These are phyloP conservation scores for Listrodromus nycthemerus DNA, from an alignment of 2,888 invertebrate species.

Conservation along the genomic window DNA sequence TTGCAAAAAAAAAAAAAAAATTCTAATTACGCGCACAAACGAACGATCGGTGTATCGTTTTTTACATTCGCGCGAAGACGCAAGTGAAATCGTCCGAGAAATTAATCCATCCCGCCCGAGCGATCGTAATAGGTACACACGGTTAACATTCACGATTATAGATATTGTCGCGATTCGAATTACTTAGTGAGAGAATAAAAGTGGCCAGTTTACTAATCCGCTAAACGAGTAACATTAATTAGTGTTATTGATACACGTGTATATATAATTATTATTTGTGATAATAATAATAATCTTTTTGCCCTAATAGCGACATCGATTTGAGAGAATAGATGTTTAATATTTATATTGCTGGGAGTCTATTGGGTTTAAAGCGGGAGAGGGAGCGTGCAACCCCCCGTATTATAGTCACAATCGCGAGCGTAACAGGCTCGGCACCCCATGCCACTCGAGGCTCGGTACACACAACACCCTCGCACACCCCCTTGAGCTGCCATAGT, in stretches of 20 bases:
- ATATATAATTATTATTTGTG: slow-evolving; percentile 19
- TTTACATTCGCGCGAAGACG: not conserved
- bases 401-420: slow-evolving; percentile 57
- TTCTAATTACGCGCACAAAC: not conserved
- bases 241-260: slow-evolving; percentile 44
- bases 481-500: slow-evolving; percentile 70
- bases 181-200: slow-evolving; percentile 63
- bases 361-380: slow-evolving; percentile 70
- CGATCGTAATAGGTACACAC: slow-evolving; percentile 51
- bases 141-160: slow-evolving; percentile 55
- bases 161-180: slow-evolving; percentile 67
- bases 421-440: slow-evolving; percentile 59
- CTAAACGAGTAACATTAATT: slow-evolving; percentile 60
- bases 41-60: not conserved
- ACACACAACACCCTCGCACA: slow-evolving; percentile 68
- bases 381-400: slow-evolving; percentile 47
- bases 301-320: slow-evolving; percentile 66
- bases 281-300: slow-evolving; percentile 48
- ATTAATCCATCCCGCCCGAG: slow-evolving; percentile 41
- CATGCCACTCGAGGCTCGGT: slow-evolving; percentile 58
- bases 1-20: not conserved
- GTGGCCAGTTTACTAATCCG: slow-evolving; percentile 59
- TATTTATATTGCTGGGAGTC: slow-evolving; percentile 69
- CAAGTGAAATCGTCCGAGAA: slow-evolving; percentile 8
- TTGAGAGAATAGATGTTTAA: slow-evolving; percentile 68